Base-by-base conservation (phyloP, 2,888 invertebrate species). In the Eupithecia subfuscata region DNA sequence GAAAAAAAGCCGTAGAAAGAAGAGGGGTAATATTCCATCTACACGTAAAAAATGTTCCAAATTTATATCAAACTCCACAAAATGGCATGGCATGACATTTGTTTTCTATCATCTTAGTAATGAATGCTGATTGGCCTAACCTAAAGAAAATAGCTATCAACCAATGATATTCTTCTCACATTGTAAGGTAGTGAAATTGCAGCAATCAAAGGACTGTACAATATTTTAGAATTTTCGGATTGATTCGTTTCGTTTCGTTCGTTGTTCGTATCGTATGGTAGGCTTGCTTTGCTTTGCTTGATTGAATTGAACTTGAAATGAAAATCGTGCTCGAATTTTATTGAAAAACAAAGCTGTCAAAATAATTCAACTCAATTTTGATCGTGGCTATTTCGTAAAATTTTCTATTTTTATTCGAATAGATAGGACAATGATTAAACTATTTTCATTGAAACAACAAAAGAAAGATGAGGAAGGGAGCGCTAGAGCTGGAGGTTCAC, bases 391-490 rank as follows among this genome's bases (percentile, higher is more conserved):
- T 87, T 89, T 88, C 85, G 87, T 68, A 68, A 68, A 68, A 89
- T 91, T 91, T 92, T 91, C 87, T 88, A 89, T 90, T 90, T 88
- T 89, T 68, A 68, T 90, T 89, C 86, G 90, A 91, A 90, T 90
- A 91, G 90, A 89, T 92, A 94, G 91, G 92, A 95, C 90, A 91
- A 99, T 99, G 99, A 99, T 99, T 93, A 99, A 99, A 96, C 96
- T 99, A 95, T 99, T 99, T 96, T 98, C 99, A 84, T 95, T 99
- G 90, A 99, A 99, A 95, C 98, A 99, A 96, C 98, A 99, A 95
- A 98, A 99, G 96, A 99, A 99, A 96, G 99, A 99, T 96, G 99
- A 98, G 88, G 98, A 98, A 92, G 96, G 97, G 85, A 96, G 96
- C 81, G 90, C 95, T 79, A 90, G 95, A 87, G 93, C 94, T 80